phyloP scores from a whole-genome alignment of 64 coral and sea anemone genomes.

The Montipora foliosa region DNA sequence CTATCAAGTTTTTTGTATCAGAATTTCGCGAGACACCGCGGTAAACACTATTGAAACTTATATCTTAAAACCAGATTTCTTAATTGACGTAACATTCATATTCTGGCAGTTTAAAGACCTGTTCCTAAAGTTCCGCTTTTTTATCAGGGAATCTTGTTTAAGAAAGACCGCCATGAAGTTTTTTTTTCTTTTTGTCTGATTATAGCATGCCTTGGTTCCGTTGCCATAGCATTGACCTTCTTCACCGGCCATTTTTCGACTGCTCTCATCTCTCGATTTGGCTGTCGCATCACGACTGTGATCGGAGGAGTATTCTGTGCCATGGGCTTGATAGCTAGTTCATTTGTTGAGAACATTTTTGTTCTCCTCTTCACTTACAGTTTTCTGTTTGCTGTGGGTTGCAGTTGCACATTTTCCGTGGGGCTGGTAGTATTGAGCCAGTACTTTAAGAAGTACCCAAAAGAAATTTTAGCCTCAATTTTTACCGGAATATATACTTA shows the following conservation, averaged over 20 bases:
- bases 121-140: no score
- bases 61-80: no score
- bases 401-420: constrained; percentile 44
- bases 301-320: constrained; percentile 47
- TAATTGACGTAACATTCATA: no score
- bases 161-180: no score
- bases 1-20: no score
- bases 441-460: constrained; percentile 34
- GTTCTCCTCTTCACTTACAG: constrained; percentile 62
- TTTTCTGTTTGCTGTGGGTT: constrained; percentile 43
- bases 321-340: constrained; percentile 15
- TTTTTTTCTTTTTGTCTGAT: neutral
- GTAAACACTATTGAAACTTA: no score
- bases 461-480: no score
- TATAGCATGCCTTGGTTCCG: constrained; percentile 58
- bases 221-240: constrained; percentile 44
- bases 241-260: constrained; percentile 46
- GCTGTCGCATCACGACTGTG: constrained; percentile 61
- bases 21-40: no score
- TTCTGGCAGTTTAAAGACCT: no score
- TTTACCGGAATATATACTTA: no score
- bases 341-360: constrained; percentile 47
- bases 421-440: constrained; percentile 47
- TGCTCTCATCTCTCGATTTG: constrained; percentile 37
- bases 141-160: no score